Evolutionary conservation across 1,140 invertebrate species (phyloP).

Genomic region (Tigriopus japonicus): DNA sequence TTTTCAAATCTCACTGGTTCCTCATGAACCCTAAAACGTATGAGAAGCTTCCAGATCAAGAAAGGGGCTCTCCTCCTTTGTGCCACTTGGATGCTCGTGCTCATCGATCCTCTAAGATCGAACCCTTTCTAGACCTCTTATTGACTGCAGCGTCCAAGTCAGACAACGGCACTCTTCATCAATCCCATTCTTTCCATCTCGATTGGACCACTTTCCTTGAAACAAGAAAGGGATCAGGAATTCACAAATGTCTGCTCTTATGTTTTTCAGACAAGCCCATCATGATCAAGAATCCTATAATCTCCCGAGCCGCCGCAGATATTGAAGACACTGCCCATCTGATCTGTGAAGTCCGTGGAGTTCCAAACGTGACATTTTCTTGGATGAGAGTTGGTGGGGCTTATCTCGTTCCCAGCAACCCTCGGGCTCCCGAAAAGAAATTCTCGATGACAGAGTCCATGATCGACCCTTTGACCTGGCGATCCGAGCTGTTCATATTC

Average conservation of each 20-base stretch:
- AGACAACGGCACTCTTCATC: too few species aligned
- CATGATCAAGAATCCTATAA: neutral
- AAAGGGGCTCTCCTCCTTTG: too few species aligned
- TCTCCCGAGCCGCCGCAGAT: constrained; percentile 2
- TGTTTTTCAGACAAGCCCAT: constrained; percentile 5
- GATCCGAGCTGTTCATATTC: constrained; percentile 5
- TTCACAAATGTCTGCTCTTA: neutral
- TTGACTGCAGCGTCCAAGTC: too few species aligned
- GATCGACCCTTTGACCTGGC: constrained; percentile 9
- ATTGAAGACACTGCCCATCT: neutral
- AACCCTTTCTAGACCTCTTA: too few species aligned
- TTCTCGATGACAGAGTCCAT: neutral
- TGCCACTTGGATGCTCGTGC: too few species aligned
- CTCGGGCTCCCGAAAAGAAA: neutral
- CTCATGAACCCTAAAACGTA: too few species aligned
- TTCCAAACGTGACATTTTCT: constrained; percentile 7
- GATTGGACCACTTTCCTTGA: too few species aligned
- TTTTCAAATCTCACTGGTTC: too few species aligned
- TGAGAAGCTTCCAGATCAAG: too few species aligned
- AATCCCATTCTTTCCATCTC: too few species aligned
- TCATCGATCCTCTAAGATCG: too few species aligned
- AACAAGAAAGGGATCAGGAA: neutral
- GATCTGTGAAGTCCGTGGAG: constrained; percentile 1
- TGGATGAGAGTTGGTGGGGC: neutral
- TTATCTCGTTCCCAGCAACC: neutral